Percentiles rank a stretch among this genome's conserved stretches.
These are phyloP conservation scores for Branchellion lobata DNA, from an alignment of 2,888 invertebrate species.

Conservation along the genomic window DNA sequence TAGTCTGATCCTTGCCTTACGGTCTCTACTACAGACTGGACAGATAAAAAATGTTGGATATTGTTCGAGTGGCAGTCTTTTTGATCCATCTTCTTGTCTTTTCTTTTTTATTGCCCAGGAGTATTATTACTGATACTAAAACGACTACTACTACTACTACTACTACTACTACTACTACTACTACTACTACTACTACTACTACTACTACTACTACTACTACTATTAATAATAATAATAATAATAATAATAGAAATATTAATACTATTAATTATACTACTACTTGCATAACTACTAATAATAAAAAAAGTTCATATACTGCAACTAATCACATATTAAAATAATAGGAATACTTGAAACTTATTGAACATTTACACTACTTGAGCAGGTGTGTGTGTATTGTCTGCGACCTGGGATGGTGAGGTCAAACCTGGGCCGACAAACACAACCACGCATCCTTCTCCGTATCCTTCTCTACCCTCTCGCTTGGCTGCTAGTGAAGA, in stretches of 20 bases:
- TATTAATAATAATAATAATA: neutral
- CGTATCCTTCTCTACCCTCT: slow-evolving; percentile 47
- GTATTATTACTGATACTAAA: neutral
- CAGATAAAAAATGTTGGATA: too few species aligned
- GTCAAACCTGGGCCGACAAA: slow-evolving; percentile 57
- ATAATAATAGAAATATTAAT: neutral
- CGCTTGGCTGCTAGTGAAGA: slow-evolving; percentile 50
- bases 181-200: neutral
- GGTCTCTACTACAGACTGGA: too few species aligned
- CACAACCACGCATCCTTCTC: slow-evolving; percentile 44
- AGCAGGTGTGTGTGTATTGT: slow-evolving; percentile 56
- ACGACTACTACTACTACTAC: neutral
- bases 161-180: neutral
- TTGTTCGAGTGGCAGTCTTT: too few species aligned
- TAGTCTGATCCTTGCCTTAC: too few species aligned
- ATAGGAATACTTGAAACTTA: neutral
- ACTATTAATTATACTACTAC: neutral
- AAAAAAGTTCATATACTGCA: neutral
- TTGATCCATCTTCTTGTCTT: too few species aligned
- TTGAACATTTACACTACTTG: too few species aligned
- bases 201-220: neutral
- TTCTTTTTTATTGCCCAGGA: too few species aligned
- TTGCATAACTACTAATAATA: neutral
- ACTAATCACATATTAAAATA: neutral
- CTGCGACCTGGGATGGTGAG: slow-evolving; percentile 60